phyloP scores from a whole-genome alignment of 2,888 invertebrate species.

The Drosophila koepferae region DNA sequence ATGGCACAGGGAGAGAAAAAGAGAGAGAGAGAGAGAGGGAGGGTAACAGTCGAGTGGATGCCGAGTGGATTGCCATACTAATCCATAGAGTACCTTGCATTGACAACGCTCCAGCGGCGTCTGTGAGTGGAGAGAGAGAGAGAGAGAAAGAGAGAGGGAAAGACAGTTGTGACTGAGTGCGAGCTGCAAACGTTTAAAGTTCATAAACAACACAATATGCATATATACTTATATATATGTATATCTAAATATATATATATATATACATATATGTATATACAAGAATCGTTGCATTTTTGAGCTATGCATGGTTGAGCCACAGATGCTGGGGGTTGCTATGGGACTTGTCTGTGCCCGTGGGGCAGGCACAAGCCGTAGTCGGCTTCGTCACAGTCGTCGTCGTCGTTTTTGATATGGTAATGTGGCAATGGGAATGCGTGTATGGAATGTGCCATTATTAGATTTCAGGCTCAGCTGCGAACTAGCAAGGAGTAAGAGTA shows the following conservation, averaged over 20 bases:
- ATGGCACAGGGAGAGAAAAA: constrained; percentile 29
- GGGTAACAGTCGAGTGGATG: constrained; percentile 1
- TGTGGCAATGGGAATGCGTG: constrained; percentile 77
- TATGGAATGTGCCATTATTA: constrained; percentile 75
- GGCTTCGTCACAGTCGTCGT: constrained; percentile 21
- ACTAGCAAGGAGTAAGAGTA: not conserved
- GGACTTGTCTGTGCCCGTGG: constrained; percentile 61
- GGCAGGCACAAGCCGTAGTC: constrained; percentile 49
- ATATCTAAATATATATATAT: not conserved
- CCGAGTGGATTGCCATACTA: constrained; percentile 32
- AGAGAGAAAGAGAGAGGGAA: not conserved
- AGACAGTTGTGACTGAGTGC: constrained; percentile 22
- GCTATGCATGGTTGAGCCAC: constrained; percentile 32
- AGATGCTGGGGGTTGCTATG: not conserved
- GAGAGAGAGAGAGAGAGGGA: not conserved
- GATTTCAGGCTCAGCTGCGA: constrained; percentile 55
- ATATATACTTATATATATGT: not conserved
- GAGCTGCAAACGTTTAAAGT: constrained; percentile 68
- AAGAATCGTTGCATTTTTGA: constrained; percentile 54
- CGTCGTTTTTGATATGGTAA: constrained; percentile 75
- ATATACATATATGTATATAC: not conserved
- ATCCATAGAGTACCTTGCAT: constrained; percentile 43
- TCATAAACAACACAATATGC: constrained; percentile 62
- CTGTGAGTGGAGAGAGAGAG: constrained; percentile 1
- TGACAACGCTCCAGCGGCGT: constrained; percentile 26